Conservation (phyloP, 2,797 vertebrate genomes). For the Anguilla pacifica region DNA sequence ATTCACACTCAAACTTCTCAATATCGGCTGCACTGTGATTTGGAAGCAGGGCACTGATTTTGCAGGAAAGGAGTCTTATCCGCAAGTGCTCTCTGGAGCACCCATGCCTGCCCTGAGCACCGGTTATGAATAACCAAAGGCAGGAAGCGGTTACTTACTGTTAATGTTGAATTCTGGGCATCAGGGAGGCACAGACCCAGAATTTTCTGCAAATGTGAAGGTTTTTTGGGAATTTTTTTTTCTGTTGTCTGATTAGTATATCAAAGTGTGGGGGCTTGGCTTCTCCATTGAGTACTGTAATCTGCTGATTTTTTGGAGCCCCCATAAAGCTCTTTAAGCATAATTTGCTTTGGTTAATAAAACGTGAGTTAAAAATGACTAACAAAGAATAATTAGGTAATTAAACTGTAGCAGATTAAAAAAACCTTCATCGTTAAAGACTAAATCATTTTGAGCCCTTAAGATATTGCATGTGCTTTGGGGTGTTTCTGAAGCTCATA, state of each 20-base stretch:
- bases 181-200: neutral
- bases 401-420: neutral
- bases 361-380: constrained; percentile 1
- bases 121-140: neutral
- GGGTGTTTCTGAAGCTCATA: neutral
- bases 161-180: neutral
- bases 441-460: neutral
- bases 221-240: neutral
- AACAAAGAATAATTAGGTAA: neutral
- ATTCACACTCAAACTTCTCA: neutral
- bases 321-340: neutral
- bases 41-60: neutral
- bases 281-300: neutral
- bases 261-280: neutral
- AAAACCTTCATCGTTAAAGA: neutral
- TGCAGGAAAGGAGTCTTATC: neutral
- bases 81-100: neutral
- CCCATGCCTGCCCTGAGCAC: too few species aligned
- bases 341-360: neutral
- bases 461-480: neutral
- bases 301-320: neutral
- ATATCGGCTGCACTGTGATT: neutral
- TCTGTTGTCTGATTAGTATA: neutral
- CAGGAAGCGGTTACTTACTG: neutral
- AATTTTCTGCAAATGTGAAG: neutral